Base-by-base conservation (phyloP, 2,113 vertebrate genomes). In the Lepus timidus region DNA sequence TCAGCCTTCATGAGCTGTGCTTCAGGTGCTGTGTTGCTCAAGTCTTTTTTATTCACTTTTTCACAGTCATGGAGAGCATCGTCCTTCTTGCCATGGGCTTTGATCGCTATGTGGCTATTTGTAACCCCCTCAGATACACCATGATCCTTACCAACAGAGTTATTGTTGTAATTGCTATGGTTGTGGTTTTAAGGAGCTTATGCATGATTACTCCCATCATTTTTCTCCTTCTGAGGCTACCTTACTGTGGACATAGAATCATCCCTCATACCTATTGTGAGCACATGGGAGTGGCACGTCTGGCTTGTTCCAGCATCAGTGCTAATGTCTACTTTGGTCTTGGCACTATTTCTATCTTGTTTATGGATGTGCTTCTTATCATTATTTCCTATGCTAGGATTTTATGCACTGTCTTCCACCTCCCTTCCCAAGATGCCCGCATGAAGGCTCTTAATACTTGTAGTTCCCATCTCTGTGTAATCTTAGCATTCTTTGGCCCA, bases 41-140 rank as follows among this genome's bases (percentile, higher is more conserved):
- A 70, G 96, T 97, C 79, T 98, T 98, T 79, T 96, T 96, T 33
- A 94, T 97, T 58, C 98, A 97, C n/a, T 82, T 94, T 61, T 97
- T 96, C 76, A 87, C 85, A 74, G 93, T 93, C 91, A 68, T 78
- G 27, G 97, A 97, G 91, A 96, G 87, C 0, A 17, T 87, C 22
- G 74, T 96, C 27, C 92, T 97, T 6, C 97, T 96, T 86, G 92
- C 94, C 62, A 96, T 89, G 97, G 97, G 92, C 1, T 93, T 97
- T 0, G 92, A 97, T 49, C 23, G 6, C 1, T 97, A 87, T 0
- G 91, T 97, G 0, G 97, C 98, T 33, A 80, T 97, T 79, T 97
- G 96, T 19, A 67, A 95, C 58, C 97, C 94, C 0, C 92, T 98
- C 85, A 25, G 44, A 0, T 93, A 96, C 0, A 6, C 25, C 0